Conservation (phyloP, 1,140 invertebrate species). For the Cotesia chilonis region DNA sequence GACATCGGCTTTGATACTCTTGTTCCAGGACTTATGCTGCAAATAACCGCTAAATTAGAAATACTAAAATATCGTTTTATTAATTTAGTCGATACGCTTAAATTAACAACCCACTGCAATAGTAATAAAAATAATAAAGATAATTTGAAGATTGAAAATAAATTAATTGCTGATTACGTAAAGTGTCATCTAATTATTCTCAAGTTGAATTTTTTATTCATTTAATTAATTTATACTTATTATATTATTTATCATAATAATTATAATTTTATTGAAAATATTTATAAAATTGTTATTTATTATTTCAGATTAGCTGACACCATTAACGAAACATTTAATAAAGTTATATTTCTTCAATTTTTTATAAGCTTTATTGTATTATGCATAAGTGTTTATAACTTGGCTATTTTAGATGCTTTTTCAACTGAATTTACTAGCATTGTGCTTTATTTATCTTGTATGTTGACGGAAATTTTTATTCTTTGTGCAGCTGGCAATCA, state of each 20-base stretch:
- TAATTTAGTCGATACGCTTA: constrained; percentile 9
- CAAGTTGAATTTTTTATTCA: constrained; percentile 22
- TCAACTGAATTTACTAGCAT: constrained; percentile 29
- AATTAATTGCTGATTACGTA: constrained; percentile 33
- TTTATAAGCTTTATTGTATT: constrained; percentile 25
- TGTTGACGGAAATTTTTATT: constrained; percentile 35
- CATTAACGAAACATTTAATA: constrained; percentile 26
- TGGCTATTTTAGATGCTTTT: constrained; percentile 21
- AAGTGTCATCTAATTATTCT: constrained; percentile 31
- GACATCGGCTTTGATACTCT: constrained; percentile 29
- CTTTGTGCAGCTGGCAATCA: constrained; percentile 33
- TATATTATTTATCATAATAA: background rate
- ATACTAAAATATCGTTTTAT: constrained; percentile 29
- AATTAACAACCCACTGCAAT: background rate
- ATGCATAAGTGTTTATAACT: constrained; percentile 33
- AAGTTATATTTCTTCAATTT: constrained; percentile 32
- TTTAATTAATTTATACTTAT: background rate
- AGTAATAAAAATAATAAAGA: background rate
- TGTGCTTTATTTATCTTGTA: constrained; percentile 30
- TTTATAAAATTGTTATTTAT: constrained; percentile 4
- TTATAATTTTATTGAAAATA: background rate
- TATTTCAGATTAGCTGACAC: constrained; percentile 32
- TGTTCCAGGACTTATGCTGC: constrained; percentile 28
- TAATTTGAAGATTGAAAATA: constrained; percentile 11
- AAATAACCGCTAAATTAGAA: constrained; percentile 27